Percentiles rank a stretch among this genome's conserved stretches.
Evolutionary conservation across 2,113 vertebrate genomes (phyloP).

Genomic region (Excalfactoria chinensis): DNA sequence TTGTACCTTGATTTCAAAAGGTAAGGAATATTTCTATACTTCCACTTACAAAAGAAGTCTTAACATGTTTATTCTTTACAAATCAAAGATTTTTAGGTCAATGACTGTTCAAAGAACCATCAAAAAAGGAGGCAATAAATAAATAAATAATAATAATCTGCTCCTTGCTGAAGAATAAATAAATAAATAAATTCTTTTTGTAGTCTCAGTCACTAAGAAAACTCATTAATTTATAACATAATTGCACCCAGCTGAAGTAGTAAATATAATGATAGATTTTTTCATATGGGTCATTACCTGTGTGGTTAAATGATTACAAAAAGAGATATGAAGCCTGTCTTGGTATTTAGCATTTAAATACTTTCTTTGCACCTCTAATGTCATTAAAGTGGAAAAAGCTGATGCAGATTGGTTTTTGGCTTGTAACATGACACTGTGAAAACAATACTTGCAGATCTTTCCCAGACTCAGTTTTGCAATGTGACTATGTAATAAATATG

Average conservation of each 20-base stretch:
- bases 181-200: constrained; percentile 8
- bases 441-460: constrained; percentile 18
- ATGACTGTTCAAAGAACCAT: not conserved
- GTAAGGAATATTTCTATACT: not conserved
- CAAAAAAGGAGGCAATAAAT: not conserved
- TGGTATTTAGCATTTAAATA: constrained; percentile 56
- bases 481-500: constrained; percentile 18
- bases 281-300: constrained; percentile 52
- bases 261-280: constrained; percentile 60
- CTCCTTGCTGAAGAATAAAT: not conserved
- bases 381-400: constrained; percentile 1
- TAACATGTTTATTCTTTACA: constrained; percentile 11
- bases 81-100: constrained; percentile 47
- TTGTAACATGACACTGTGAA: not conserved
- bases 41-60: not conserved
- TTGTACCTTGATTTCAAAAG: not conserved
- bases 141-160: not conserved
- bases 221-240: constrained; percentile 52
- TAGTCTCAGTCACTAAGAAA: constrained; percentile 37
- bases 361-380: constrained; percentile 39
- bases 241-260: constrained; percentile 26
- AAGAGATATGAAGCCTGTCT: constrained; percentile 28
- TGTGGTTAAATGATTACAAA: constrained; percentile 46
- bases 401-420: not conserved
- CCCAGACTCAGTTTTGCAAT: not conserved